Percentiles rank a stretch among this genome's conserved stretches.
Evolutionary conservation across 1,140 invertebrate genomes (phyloP).

Genomic region (Lordiphosa stackelbergi): DNA sequence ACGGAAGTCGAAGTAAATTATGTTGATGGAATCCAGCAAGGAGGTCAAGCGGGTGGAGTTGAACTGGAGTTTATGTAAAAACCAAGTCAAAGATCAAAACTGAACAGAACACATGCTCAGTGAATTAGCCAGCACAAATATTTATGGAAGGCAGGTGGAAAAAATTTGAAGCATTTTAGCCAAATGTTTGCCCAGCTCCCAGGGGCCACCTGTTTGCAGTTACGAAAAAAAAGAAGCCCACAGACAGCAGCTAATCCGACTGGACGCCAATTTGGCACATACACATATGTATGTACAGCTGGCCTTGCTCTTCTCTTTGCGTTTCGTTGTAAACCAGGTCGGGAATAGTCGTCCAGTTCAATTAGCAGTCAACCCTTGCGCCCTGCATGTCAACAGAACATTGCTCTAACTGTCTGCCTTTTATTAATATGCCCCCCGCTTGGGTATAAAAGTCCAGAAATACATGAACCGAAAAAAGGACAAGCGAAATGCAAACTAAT

Average conservation of each 20-base stretch:
- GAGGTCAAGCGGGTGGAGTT: conserved; percentile 3
- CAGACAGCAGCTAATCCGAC: conserved; percentile 56
- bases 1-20: conserved; percentile 55
- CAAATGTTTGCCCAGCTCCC: conserved; percentile 40
- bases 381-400: conserved; percentile 24
- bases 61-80: conserved; percentile 36
- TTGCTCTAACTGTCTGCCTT: conserved; percentile 21
- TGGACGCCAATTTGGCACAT: conserved; percentile 58
- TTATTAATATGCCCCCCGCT: conserved; percentile 45
- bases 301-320: neutral
- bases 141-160: conserved; percentile 32
- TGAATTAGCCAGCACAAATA: conserved; percentile 49
- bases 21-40: conserved; percentile 31
- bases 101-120: conserved; percentile 42
- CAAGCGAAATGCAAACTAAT: conserved; percentile 58
- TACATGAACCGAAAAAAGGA: conserved; percentile 8
- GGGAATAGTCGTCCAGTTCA: conserved; percentile 24
- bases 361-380: conserved; percentile 45
- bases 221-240: conserved; percentile 29
- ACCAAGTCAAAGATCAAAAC: conserved; percentile 50
- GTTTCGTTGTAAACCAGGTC: neutral
- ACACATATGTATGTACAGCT: conserved; percentile 33
- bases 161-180: conserved; percentile 30
- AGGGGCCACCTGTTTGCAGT: conserved; percentile 57
- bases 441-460: conserved; percentile 3